Percentiles rank a stretch among this genome's conserved stretches.
These are phyloP conservation scores for Sarotherodon lohbergeri DNA, from an alignment of 2,113 vertebrate species.

Conservation along the genomic window DNA sequence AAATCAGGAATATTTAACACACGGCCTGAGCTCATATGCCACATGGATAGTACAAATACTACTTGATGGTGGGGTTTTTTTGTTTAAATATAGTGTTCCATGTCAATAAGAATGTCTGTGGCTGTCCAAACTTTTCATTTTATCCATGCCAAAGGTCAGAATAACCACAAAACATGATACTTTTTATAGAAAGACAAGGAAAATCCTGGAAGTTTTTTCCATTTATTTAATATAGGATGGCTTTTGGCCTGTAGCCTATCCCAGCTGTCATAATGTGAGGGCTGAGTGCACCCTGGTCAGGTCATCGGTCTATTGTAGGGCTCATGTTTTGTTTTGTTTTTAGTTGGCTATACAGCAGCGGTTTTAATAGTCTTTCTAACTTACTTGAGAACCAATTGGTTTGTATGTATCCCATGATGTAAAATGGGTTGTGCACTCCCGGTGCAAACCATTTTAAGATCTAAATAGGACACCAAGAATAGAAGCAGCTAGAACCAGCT, in stretches of 20 bases:
- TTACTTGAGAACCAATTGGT: neutral
- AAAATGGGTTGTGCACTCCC: neutral
- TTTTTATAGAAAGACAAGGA: neutral
- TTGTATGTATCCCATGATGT: neutral
- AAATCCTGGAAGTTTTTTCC: neutral
- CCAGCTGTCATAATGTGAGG: neutral
- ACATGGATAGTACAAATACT: neutral
- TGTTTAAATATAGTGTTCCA: neutral
- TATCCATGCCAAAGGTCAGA: neutral
- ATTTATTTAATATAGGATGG: neutral
- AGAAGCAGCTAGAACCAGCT: neutral
- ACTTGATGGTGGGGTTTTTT: neutral
- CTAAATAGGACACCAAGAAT: neutral
- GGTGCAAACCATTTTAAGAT: neutral
- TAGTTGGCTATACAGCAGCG: neutral
- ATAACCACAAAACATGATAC: neutral
- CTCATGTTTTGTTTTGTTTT: neutral
- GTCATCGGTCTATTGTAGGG: neutral
- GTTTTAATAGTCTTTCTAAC: neutral
- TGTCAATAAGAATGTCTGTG: rapidly evolving
- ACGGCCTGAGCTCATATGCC: neutral
- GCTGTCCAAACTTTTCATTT: neutral
- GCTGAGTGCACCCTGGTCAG: neutral
- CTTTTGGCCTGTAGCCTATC: neutral
- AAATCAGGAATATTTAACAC: neutral